A percentile compares a stretch with the other conserved stretches of the same genome.
These are phyloP conservation scores for Rhyacophila evoluta DNA, from an alignment of 2,888 invertebrate genomes.

Conservation along the genomic window DNA sequence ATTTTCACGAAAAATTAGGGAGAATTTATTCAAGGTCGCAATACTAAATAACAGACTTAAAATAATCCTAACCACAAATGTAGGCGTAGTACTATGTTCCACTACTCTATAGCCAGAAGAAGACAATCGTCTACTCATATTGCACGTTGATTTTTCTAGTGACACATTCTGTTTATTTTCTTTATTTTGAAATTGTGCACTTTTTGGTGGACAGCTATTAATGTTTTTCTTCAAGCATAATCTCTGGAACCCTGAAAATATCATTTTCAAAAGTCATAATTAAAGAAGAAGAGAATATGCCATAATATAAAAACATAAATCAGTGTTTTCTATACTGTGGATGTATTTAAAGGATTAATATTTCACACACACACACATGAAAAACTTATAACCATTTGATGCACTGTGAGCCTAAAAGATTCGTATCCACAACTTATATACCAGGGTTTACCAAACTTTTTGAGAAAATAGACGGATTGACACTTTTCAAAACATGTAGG, in stretches of 20 bases:
- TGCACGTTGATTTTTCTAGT: background rate
- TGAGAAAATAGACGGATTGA: too few species aligned
- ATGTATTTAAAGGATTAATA: too few species aligned
- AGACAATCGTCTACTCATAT: background rate
- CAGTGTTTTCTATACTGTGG: too few species aligned
- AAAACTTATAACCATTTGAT: too few species aligned
- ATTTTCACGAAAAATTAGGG: background rate
- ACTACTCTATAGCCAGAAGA: background rate
- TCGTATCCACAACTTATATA: too few species aligned
- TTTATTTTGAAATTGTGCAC: background rate
- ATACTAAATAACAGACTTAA: background rate
- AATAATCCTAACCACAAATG: slow-evolving; percentile 36
- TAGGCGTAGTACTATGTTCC: slow-evolving; percentile 30
- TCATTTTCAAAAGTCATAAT: background rate
- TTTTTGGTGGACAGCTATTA: slow-evolving; percentile 59
- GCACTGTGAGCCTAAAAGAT: too few species aligned
- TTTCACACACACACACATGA: too few species aligned
- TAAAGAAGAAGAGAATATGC: too few species aligned
- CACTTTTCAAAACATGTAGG: too few species aligned
- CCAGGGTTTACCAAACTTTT: too few species aligned
- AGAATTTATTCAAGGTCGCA: too few species aligned
- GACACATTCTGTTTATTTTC: background rate
- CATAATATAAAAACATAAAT: too few species aligned
- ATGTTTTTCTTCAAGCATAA: slow-evolving; percentile 64
- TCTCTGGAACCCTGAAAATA: slow-evolving; percentile 62